phyloP scores from a whole-genome alignment of 2,113 vertebrate species.

The Hyperopisus bebe region DNA sequence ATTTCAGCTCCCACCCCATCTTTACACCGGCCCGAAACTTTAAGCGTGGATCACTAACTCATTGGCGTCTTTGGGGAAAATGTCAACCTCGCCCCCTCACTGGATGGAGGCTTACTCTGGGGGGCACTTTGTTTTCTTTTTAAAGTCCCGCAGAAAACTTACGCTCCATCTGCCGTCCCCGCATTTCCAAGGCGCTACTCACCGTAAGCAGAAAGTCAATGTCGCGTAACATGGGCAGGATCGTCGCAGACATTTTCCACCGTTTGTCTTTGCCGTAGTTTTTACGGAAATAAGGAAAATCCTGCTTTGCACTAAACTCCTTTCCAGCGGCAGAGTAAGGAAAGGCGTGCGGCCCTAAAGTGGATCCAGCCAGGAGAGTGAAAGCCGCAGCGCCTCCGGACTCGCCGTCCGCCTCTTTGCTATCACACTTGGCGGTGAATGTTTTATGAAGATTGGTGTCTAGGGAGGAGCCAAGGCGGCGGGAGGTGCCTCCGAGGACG shows the following conservation, averaged over 20 bases:
- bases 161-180: not conserved
- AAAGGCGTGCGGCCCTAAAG: not conserved
- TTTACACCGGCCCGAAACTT: not conserved
- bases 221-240: conserved; percentile 89
- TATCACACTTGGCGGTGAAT: not conserved
- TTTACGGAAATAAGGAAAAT: conserved; percentile 57
- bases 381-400: not conserved
- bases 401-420: not conserved
- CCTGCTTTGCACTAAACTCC: conserved; percentile 41
- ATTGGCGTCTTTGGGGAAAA: not conserved
- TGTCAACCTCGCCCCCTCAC: not conserved
- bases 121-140: not conserved
- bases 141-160: not conserved
- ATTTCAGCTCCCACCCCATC: not conserved
- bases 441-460: not conserved
- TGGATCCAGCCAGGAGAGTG: not conserved
- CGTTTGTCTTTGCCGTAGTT: conserved; percentile 50
- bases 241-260: conserved; percentile 78
- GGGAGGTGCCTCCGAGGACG: not conserved
- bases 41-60: not conserved
- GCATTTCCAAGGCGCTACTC: conserved; percentile 24
- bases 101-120: not conserved
- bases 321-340: conserved; percentile 55
- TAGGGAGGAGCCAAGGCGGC: not conserved
- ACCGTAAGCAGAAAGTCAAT: conserved; percentile 94